Conservation (phyloP, 1,140 invertebrate genomes). For the Anagrus nilaparvatae region DNA sequence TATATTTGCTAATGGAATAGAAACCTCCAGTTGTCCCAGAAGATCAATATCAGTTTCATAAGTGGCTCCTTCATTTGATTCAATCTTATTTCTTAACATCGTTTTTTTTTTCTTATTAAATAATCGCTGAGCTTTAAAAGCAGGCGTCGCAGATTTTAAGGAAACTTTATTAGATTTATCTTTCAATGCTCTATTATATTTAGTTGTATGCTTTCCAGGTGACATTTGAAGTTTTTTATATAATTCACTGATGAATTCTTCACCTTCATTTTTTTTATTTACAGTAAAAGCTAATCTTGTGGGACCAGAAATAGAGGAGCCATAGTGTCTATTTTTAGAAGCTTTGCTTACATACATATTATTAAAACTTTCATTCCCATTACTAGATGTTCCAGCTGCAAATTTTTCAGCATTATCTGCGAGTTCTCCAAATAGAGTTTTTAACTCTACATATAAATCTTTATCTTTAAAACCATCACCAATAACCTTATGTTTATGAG, state of each 20-base stretch:
- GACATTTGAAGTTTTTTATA: background rate
- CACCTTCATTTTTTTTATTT: conserved; percentile 2
- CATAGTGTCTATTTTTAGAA: background rate
- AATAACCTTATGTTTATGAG: background rate
- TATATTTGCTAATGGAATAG: background rate
- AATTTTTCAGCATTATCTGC: conserved; percentile 6
- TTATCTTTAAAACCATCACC: background rate
- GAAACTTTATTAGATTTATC: background rate
- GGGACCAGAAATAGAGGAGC: background rate
- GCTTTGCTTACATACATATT: conserved; percentile 1
- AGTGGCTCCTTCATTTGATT: background rate
- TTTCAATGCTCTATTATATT: background rate
- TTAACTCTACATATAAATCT: background rate
- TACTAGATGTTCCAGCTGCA: conserved; percentile 7
- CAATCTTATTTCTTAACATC: background rate
- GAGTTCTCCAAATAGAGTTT: conserved; percentile 2
- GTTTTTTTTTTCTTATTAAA: background rate
- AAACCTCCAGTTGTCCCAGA: too few species aligned
- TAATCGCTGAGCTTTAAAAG: background rate
- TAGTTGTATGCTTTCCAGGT: background rate
- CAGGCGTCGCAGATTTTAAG: background rate
- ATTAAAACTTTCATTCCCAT: conserved; percentile 12
- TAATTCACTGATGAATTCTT: background rate
- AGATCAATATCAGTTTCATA: background rate
- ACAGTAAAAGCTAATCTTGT: background rate